These are phyloP conservation scores for Nasonovia ribisnigri DNA, from an alignment of 2,888 invertebrate genomes.

Conservation along the genomic window DNA sequence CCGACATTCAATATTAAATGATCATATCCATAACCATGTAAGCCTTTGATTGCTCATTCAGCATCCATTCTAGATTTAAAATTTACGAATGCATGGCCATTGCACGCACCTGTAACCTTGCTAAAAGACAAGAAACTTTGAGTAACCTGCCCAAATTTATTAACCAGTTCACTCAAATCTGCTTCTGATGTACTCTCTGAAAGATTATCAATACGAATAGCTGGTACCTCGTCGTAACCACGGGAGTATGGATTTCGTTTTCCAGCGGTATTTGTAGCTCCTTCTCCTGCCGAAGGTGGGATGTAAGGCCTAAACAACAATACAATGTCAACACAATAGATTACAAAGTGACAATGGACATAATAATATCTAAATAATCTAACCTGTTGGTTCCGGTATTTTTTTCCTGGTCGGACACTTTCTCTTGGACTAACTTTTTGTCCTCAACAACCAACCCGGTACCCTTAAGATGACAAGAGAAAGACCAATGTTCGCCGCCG, in stretches of 20 bases:
- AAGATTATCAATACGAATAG: constrained; percentile 96
- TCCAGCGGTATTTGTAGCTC: constrained; percentile 78
- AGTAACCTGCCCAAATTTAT: constrained; percentile 91
- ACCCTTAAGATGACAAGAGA: constrained; percentile 94
- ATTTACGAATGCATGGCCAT: constrained; percentile 98
- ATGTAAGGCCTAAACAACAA: constrained; percentile 74
- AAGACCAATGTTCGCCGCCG: constrained; percentile 97
- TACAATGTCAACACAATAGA: not conserved
- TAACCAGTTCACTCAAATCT: constrained; percentile 95
- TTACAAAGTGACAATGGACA: not conserved
- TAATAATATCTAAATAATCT: not conserved
- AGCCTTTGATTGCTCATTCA: constrained; percentile 87
- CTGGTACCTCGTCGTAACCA: constrained; percentile 85
- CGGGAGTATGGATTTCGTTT: constrained; percentile 77
- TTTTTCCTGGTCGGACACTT: constrained; percentile 45
- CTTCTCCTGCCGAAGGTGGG: constrained; percentile 90
- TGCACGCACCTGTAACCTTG: constrained; percentile 84
- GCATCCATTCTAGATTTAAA: constrained; percentile 93
- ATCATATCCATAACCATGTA: constrained; percentile 97
- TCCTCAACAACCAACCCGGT: constrained; percentile 53
- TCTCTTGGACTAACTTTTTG: constrained; percentile 53
- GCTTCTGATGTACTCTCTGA: constrained; percentile 95
- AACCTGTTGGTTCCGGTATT: constrained; percentile 51
- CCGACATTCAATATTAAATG: constrained; percentile 97
- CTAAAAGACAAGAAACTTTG: constrained; percentile 98